Evolutionary conservation across 2,113 vertebrate species (phyloP), one percentile per base, ranked within the genome.

Genomic region (Hippocampus guttulatus): DNA sequence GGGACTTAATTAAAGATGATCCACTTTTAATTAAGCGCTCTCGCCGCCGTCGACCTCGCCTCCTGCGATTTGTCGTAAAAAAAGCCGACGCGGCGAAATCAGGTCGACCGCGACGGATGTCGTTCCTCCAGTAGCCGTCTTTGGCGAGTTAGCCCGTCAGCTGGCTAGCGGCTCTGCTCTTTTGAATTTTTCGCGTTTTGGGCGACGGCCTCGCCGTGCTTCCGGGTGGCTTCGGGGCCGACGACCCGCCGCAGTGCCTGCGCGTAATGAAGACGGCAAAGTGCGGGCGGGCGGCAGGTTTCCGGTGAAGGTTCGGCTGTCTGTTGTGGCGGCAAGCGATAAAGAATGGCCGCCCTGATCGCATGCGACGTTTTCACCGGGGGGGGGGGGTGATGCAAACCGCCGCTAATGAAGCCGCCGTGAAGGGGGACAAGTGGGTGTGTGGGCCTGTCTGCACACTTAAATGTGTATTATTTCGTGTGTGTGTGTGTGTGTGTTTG

Each of bases 281-380:
- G 81, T 88, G 85, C 87, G 85, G 84, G 89, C 33, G 33, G 5
- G 5, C 5, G 89, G 77, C 76, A 88, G 91, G 89, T 89, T 90
- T 93, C 1, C 14, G 47, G 79, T 92, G 88, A 90, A 89, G 91
- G 86, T 89, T 90, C 88, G 68, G 76, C 78, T 83, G 87, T 88
- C 87, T 90, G 73, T 49, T 83, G 87, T 72, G 74, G 75, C 77
- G 82, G 71, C 75, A 89, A 85, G 81, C 85, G 83, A 91, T 90
- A 91, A 92, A 88, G 82, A 88, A 91, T 89, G 84, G 91, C 89
- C 84, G 43, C 81, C 68, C 75, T 91, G 90, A 93, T 92, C 88
- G 81, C 83, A 92, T 88, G 87, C 91, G 90, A 93, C 82, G 65
- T 87, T 91, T 91, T 87, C 67, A 64, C 75, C 66, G 65, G 81